Evolutionary conservation across 2,888 invertebrate genomes (phyloP), one percentile per base, ranked within the genome.

Genomic region (Acrocyrtus sp.): DNA sequence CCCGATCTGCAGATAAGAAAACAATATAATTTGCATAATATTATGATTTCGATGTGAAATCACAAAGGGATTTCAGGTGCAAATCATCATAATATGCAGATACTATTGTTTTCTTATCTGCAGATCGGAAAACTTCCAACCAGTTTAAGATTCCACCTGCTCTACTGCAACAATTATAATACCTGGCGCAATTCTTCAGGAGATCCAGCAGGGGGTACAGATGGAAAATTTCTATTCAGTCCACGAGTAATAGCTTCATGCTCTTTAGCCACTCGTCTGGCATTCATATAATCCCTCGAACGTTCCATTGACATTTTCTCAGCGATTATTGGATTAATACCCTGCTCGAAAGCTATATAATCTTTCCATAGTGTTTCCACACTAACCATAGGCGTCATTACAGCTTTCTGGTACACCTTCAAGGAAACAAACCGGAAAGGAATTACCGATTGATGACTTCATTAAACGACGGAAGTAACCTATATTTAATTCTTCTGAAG

Each of bases 301-400:
- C 97, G 87, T 84, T 99, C 99, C 84, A 94, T 93, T 15, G 96
- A 96, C 95, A 99, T 96, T 84, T 98, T 95, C 83, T 99, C 99
- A 0, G 98, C 97, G 79, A 94, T 91, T 79, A 92, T 90, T 2
- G 91, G 90, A 85, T 94, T 94, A 70, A 97, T 94, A 80, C 92
- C 91, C 85, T 97, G 93, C 85, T 99, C 99, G 83, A 97, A 99
- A 0, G 92, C 89, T 81, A 98, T 96, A 85, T 99, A 99, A 82
- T 99, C 99, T 83, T 97, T 97, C 95, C 95, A 95, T 21, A 99
- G 86, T 0, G 93, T 92, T 83, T 99, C 99, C 83, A 99, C 96
- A 72, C 97, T 97, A 50, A 95, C 91, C 88, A 99, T 96, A 0
- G 99, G 99, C 58, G 96, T 99, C 26, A 96, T 90, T 0, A 98